Evolutionary conservation across 2,888 invertebrate genomes (phyloP), one percentile per base, ranked within the genome.

Genomic region (Helleia helle): DNA sequence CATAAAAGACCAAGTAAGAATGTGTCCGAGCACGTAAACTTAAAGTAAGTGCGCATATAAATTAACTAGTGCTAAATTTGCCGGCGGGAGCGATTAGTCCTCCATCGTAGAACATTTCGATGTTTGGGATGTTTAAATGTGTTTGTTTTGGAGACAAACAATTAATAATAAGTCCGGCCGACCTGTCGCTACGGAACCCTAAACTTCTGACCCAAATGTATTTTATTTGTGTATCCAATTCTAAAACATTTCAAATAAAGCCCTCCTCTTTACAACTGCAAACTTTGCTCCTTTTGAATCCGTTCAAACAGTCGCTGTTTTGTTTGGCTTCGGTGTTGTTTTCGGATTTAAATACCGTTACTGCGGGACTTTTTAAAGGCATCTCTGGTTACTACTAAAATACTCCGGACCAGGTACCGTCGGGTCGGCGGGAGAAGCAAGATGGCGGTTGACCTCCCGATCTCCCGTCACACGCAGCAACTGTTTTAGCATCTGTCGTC

Each of bases 381-480:
- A 56, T 63, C 62, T 71, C 64, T 55, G 59, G 68, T 75, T 71
- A 67, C 71, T 57, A 69, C 68, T 70, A 66, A 59, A 60, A 62
- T 71, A 71, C 70, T 67, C 67, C 64, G 67, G 71, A 59, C 58
- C 58, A 53, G 60, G 73, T 76, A 76, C n/a, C n/a, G n/a, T n/a
- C n/a, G n/a, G n/a, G n/a, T n/a, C 62, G 50, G 48, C 22, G 22
- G 59, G 70, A 77, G n/a, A n/a, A n/a, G 57, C 72, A 75, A 77
- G 75, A 80, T 80, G 80, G 81, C 74, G 59, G 59, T 62, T 68
- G 72, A 80, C 79, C 80, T 69, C 59, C 72, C 80, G 81, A 81
- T 79, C 79, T 71, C 80, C 69, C 73, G 73, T 81, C 81, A 83
- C 67, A 66, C 67, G 74, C 69, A 79, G 80, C 84, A 83, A 83